phyloP scores from a whole-genome alignment of 2,888 invertebrate genomes.

The Euspilapteryx auroguttella region DNA sequence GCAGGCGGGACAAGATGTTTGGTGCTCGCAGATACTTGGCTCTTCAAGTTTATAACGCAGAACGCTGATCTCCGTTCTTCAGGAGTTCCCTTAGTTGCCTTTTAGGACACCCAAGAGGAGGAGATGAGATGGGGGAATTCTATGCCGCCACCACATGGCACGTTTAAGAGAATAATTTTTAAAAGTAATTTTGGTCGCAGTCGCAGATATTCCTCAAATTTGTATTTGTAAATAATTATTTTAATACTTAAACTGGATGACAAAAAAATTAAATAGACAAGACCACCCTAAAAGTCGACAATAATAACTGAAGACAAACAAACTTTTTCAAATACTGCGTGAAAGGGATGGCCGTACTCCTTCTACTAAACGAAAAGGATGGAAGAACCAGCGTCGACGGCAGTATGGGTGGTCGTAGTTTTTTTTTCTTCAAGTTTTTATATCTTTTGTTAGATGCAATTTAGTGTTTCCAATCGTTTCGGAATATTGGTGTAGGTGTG shows the following conservation, averaged over 20 bases:
- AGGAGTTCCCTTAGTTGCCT: too few relatives aligned
- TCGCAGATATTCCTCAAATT: too few relatives aligned
- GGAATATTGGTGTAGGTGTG: not conserved
- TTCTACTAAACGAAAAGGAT: slow-evolving; percentile 18
- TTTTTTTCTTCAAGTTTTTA: slow-evolving; percentile 18
- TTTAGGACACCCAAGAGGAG: too few relatives aligned
- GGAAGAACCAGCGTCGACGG: slow-evolving; percentile 12
- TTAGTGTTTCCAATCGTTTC: slow-evolving; percentile 24
- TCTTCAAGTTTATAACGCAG: too few relatives aligned
- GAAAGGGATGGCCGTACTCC: slow-evolving; percentile 9
- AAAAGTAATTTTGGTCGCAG: too few relatives aligned
- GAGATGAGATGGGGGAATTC: too few relatives aligned
- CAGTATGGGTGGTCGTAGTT: slow-evolving; percentile 44
- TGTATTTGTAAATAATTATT: too few relatives aligned
- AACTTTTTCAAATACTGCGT: slow-evolving; percentile 19
- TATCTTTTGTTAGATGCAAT: slow-evolving; percentile 20
- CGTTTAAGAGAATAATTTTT: too few relatives aligned
- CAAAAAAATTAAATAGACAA: slow-evolving; percentile 6
- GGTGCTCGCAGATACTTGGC: too few relatives aligned
- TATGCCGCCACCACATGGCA: too few relatives aligned
- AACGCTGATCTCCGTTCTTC: too few relatives aligned
- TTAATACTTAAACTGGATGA: not conserved
- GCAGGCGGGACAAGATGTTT: too few relatives aligned
- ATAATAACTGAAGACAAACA: slow-evolving; percentile 35
- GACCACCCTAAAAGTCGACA: slow-evolving; percentile 48